Percentiles rank a stretch among this genome's conserved stretches.
Evolutionary conservation across 2,113 vertebrate species (phyloP).

Genomic region (Phrynocephalus versicolor): DNA sequence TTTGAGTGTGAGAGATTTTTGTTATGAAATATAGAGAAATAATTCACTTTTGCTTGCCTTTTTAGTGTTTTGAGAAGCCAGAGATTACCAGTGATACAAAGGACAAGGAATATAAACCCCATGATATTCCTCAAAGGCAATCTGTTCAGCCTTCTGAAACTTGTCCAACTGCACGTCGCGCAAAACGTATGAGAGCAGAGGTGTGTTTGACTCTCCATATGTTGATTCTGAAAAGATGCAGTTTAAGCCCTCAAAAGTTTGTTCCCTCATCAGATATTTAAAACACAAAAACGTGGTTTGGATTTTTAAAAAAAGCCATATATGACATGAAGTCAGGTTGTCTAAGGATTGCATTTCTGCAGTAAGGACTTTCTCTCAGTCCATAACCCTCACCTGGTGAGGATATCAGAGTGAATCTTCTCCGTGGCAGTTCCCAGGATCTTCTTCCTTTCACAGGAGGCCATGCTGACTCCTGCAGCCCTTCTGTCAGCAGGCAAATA

Average conservation of each 20-base stretch:
- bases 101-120: slow-evolving; percentile 89
- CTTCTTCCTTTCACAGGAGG: no score
- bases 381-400: no score
- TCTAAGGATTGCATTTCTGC: no score
- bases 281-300: neutral
- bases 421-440: no score
- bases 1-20: neutral
- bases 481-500: no score
- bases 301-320: no score
- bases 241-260: neutral
- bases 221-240: neutral
- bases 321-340: no score
- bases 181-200: slow-evolving; percentile 90
- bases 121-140: slow-evolving; percentile 83
- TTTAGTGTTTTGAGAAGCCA: slow-evolving; percentile 86
- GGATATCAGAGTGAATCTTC: no score
- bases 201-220: slow-evolving; percentile 59
- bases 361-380: no score
- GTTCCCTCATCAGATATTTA: neutral
- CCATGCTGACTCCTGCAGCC: no score
- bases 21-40: neutral
- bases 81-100: slow-evolving; percentile 74
- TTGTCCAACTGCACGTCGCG: slow-evolving; percentile 82
- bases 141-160: slow-evolving; percentile 73
- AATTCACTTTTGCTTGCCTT: slow-evolving; percentile 47